Evolutionary conservation across 2,113 vertebrate species (phyloP).

Genomic region (Muscicapa adusta): DNA sequence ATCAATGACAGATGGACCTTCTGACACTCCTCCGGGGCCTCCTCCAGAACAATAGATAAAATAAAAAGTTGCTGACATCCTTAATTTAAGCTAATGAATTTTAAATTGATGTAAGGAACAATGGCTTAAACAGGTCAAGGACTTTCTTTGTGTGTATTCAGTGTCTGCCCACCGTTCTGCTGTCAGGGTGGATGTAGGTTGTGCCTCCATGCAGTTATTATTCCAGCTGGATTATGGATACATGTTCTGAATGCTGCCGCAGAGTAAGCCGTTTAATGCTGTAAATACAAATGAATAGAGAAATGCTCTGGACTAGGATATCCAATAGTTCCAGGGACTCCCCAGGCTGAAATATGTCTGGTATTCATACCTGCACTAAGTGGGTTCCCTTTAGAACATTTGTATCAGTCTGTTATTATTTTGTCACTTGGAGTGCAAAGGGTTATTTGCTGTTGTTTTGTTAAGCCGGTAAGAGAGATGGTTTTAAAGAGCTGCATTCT

Average conservation of each 20-base stretch:
- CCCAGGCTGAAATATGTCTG: background rate
- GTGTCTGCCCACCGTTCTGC: background rate
- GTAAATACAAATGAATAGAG: background rate
- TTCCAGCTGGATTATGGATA: background rate
- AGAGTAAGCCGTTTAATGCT: background rate
- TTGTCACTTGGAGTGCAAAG: background rate
- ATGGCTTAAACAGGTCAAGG: constrained; percentile 40
- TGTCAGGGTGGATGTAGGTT: background rate
- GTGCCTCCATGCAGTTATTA: constrained; percentile 8
- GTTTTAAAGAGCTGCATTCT: background rate
- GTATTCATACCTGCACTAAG: background rate
- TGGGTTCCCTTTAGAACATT: background rate
- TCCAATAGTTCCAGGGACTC: background rate
- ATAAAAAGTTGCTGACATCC: constrained; percentile 8
- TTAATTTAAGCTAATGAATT: background rate
- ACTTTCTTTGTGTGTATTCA: background rate
- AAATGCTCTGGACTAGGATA: background rate
- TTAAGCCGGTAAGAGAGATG: background rate
- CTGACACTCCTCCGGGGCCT: background rate
- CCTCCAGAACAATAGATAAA: background rate
- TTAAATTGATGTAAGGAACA: constrained; percentile 1
- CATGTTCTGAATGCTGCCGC: background rate
- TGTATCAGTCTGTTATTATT: background rate
- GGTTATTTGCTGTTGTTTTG: background rate
- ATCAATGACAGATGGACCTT: background rate